A percentile compares a stretch with the other conserved stretches of the same genome.
These are phyloP conservation scores for Drosophila eugracilis DNA, from an alignment of 1,140 invertebrate species.

Conservation along the genomic window DNA sequence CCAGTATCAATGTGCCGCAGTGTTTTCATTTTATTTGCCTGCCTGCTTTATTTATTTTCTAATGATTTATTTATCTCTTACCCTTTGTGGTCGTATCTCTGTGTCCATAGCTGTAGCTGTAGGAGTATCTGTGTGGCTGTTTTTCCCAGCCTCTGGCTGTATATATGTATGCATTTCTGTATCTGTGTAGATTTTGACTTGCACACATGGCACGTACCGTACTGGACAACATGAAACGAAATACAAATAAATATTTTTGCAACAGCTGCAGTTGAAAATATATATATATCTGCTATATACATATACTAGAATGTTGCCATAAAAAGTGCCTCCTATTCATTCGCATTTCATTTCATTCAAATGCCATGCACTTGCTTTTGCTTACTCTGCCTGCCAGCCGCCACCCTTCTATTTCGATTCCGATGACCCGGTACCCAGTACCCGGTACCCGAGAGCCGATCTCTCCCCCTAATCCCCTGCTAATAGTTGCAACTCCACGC, in stretches of 20 bases:
- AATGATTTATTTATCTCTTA: constrained; percentile 62
- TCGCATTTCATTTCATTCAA: constrained; percentile 22
- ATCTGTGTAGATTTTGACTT: constrained; percentile 54
- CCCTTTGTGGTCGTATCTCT: constrained; percentile 25
- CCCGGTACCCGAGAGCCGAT: too few relatives aligned
- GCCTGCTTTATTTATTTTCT: constrained; percentile 56
- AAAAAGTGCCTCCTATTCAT: constrained; percentile 74
- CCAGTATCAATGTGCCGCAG: constrained; percentile 2
- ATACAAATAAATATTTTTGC: constrained; percentile 80
- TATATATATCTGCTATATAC: constrained; percentile 17
- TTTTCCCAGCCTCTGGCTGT: background rate
- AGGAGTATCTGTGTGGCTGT: background rate
- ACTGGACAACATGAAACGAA: constrained; percentile 59
- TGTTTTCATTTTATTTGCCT: constrained; percentile 48
- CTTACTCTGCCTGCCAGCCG: constrained; percentile 2
- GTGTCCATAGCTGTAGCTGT: background rate
- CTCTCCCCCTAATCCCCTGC: constrained; percentile 13
- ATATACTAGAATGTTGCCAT: too few relatives aligned
- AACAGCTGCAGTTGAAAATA: constrained; percentile 81
- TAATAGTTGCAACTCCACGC: constrained; percentile 43
- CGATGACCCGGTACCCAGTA: too few relatives aligned
- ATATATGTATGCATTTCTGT: constrained; percentile 5
- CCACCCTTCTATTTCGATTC: too few relatives aligned
- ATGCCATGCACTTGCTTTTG: constrained; percentile 42
- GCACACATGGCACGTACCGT: constrained; percentile 69